Evolutionary conservation across 2,888 invertebrate genomes (phyloP), one percentile per base, ranked within the genome.

Genomic region (Tipula unca): DNA sequence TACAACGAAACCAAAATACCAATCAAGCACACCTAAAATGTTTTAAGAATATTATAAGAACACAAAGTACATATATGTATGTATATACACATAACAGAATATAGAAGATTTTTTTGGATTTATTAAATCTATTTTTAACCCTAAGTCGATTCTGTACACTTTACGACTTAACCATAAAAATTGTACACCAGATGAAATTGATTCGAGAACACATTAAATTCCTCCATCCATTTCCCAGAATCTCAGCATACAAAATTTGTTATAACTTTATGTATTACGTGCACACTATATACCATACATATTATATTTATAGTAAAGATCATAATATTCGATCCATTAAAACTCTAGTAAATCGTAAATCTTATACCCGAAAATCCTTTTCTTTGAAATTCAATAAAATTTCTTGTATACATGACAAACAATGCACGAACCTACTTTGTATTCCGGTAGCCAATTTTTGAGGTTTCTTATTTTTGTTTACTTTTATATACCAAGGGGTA

Each of bases 1-100:
- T 69, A 69, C 69, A 69, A 69, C 20, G 25, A 69, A 69, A 69
- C 20, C 69, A 69, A 69, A 69, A 69, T 69, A 69, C 69, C 69
- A 69, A 69, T 69, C 69, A 69, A 69, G 69, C 69, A 69, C 69
- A 69, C 69, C 69, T 69, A 69, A 69, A 69, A 69, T 69, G 69
- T 69, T 25, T 69, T 25, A 69, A 69, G 25, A 69, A 69, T 69
- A 69, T 69, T 69, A 69, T 69, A 69, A 69, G 69, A 69, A 69
- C 25, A 69, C 25, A 69, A 69, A 69, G 69, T 25, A 69, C 69
- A 69, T n/a, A n/a, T n/a, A n/a, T n/a, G n/a, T n/a, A n/a, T n/a
- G n/a, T n/a, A n/a, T n/a, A n/a, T n/a, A n/a, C n/a, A n/a, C n/a
- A n/a, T n/a, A n/a, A n/a, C n/a, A 69, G 69, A 20, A 6, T 69